Base-by-base conservation (phyloP, 1,140 invertebrate genomes). In the Pogonognathellus flavescens region DNA sequence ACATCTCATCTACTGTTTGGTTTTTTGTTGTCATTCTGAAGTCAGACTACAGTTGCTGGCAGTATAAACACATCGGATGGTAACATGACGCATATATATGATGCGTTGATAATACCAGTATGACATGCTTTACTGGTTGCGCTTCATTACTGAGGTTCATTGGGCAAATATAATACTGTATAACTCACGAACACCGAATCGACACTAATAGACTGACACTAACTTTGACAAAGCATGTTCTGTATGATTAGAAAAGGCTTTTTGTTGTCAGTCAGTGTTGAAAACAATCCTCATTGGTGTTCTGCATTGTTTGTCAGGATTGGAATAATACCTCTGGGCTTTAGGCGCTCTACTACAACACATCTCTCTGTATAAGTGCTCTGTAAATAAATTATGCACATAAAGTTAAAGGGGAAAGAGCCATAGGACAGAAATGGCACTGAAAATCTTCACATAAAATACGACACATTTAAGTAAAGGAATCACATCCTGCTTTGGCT, bases 381-480 rank as follows among this genome's bases (percentile, higher is more conserved):
- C 6, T 3, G 2, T 41, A 41, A 41, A 1, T 41, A 41, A 41
- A 41, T 41, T 41, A 41, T 41, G 31, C 31, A 41, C 31, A 41
- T 41, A 41, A 41, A 41, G 31, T 41, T n/a, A 41, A 41, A 41
- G 31, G 31, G 60, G 25, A 66, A 22, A 66, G 62, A 5, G 13
- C 25, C 18, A 66, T 66, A 25, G 6, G 22, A 11, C 22, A 25
- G 62, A 66, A 66, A 66, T 66, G 62, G 62, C 22, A 20, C 25
- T 25, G 22, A 66, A 66, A 66, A 66, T 66, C 25, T 25, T 66
- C 22, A 66, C 20, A 66, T 66, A 31, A 22, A 66, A 66, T 66
- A 66, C 62, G 62, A 66, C 20, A 14, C 22, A 66, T 13, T 25
- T 66, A 66, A 66, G 25, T 20, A 66, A 25, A 25, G 62, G 62